Conservation (phyloP, 1,140 invertebrate genomes). For the Cotesia chilonis region DNA sequence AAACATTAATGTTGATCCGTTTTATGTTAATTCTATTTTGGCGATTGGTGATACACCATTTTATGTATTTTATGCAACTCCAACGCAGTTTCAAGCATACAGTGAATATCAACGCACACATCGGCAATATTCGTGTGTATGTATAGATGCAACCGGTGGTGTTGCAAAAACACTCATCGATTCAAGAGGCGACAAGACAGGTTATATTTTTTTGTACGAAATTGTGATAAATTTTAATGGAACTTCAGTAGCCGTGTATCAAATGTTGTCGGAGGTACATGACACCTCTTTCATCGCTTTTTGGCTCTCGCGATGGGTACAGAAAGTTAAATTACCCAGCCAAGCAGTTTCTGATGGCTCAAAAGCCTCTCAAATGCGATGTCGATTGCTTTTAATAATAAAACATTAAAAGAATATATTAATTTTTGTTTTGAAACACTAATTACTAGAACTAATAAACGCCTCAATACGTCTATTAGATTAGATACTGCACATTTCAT, state of each 20-base stretch:
- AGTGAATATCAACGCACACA: conserved; percentile 1
- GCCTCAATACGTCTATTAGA: background rate
- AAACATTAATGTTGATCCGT: background rate
- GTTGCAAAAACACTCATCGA: too few relatives aligned
- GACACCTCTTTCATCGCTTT: too few relatives aligned
- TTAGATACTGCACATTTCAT: conserved; percentile 10
- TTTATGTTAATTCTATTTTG: conserved; percentile 22
- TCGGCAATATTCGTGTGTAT: background rate
- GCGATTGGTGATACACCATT: conserved; percentile 26
- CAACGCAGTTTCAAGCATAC: background rate
- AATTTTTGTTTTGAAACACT: conserved; percentile 6
- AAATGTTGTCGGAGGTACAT: too few relatives aligned
- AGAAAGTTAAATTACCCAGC: too few relatives aligned
- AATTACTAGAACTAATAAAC: background rate
- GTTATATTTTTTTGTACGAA: too few relatives aligned
- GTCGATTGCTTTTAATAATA: background rate
- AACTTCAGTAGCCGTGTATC: too few relatives aligned
- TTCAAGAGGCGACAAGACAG: too few relatives aligned
- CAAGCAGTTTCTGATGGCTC: too few relatives aligned
- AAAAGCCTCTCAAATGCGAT: too few relatives aligned
- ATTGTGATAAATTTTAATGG: conserved; percentile 1
- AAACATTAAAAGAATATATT: conserved; percentile 8
- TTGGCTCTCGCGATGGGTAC: too few relatives aligned
- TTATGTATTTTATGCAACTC: conserved; percentile 23
- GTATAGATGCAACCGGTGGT: conserved; percentile 28